Base-by-base conservation (phyloP, 2,888 invertebrate genomes). In the Caenorhabditis macrosperma region DNA sequence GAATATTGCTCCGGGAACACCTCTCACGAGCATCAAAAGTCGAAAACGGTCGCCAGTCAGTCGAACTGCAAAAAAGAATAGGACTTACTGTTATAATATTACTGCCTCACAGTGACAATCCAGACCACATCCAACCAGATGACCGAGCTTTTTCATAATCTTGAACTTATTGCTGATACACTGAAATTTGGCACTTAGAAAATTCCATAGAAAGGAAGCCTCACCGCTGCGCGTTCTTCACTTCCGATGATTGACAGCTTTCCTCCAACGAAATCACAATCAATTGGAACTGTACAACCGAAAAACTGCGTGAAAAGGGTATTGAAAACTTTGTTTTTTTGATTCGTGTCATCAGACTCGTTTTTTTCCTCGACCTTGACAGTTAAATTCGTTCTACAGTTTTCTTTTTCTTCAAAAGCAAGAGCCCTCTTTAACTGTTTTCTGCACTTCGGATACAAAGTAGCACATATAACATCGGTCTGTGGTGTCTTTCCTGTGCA, bases 71-170 rank as follows among this genome's bases (percentile, higher is more conserved):
- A 54, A 15, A 30, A n/a, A 50, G 12, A 2, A 46, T 35, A 57
- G 22, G 2, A 35, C 12, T 35, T 9, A n/a, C 1, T 2, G 3
- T 50, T 9, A 3, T 24, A 12, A 50, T 50, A 26, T 26, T 26
- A 6, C 24, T 59, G 22, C 9, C 35, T 60, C 9, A 69, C 60
- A 60, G 20, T 68, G 68, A 44, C 68, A 59, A 15, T 68, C 69
- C 7, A 59, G 22, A 15, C 69, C 60, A 69, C 69, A 69, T 20
- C 69, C 69, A 10, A 69, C 60, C 2, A 60, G 50, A 30, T 12
- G 3, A 26, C 28, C 60, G 7, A 69, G 22, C 17, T 60, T 60
- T 26, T 28, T 24, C 68, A 68, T 68, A 12, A 68, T 68, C 1
- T 24, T 15, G 28, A 68, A 68, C 17, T 68, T 68, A 1, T 38